A percentile compares a stretch with the other conserved stretches of the same genome.
Evolutionary conservation across 2,888 invertebrate genomes (phyloP).

Genomic region (Ophion ellenae): DNA sequence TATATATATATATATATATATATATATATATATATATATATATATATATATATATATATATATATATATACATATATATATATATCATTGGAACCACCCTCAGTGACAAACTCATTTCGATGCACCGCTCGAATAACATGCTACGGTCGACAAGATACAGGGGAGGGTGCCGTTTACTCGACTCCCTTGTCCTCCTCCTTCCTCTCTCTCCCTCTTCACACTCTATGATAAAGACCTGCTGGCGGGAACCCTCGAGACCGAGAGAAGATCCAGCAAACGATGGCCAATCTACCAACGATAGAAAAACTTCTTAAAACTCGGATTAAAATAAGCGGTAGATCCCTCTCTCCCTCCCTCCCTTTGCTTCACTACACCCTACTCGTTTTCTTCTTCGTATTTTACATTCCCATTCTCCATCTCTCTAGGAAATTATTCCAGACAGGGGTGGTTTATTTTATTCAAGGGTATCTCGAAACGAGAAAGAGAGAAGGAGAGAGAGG

Average conservation of each 20-base stretch:
- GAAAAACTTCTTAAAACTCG: constrained; percentile 79
- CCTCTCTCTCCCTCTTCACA: neutral
- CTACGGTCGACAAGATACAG: constrained; percentile 44
- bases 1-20: neutral
- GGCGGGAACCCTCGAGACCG: constrained; percentile 54
- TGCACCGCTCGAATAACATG: constrained; percentile 65
- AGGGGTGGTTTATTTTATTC: constrained; percentile 77
- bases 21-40: neutral
- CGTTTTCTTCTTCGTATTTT: constrained; percentile 37
- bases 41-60: neutral
- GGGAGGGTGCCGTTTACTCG: constrained; percentile 43
- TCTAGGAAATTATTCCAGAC: constrained; percentile 74
- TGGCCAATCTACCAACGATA: constrained; percentile 79
- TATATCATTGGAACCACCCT: constrained; percentile 3
- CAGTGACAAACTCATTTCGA: constrained; percentile 58
- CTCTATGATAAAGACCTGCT: constrained; percentile 52
- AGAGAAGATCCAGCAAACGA: constrained; percentile 76
- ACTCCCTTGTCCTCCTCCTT: constrained; percentile 41
- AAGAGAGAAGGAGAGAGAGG: constrained; percentile 3
- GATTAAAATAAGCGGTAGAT: constrained; percentile 78
- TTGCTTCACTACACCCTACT: neutral
- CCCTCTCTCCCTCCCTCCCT: constrained; percentile 35
- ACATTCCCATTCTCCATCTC: constrained; percentile 52
- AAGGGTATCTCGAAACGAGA: constrained; percentile 52
- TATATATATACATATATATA: neutral